Evolutionary conservation across 2,797 vertebrate genomes (phyloP).

Genomic region (Sparidentex hasta): DNA sequence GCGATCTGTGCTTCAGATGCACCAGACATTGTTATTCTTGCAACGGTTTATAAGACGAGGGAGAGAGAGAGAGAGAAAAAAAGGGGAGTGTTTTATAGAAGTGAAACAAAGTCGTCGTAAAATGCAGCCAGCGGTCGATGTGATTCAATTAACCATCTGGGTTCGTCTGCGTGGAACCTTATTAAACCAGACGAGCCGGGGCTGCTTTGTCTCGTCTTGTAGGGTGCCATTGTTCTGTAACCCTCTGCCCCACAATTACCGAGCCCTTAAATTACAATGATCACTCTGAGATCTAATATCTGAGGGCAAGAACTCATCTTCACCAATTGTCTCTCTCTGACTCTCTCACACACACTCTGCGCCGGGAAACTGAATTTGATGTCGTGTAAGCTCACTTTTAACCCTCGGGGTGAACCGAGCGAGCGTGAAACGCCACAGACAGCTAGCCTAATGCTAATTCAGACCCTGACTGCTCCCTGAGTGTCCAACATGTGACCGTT

Average conservation of each 20-base stretch:
- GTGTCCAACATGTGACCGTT: conserved; percentile 44
- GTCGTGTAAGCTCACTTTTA: conserved; percentile 7
- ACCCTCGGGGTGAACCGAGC: not conserved
- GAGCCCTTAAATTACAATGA: conserved; percentile 61
- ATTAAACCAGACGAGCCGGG: conserved; percentile 51
- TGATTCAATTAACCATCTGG: conserved; percentile 70
- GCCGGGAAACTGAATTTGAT: not conserved
- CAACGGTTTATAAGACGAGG: conserved; percentile 1
- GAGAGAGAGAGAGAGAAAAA: not conserved
- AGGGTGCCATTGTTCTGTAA: conserved; percentile 57
- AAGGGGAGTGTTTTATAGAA: conserved; percentile 24
- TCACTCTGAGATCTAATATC: conserved; percentile 60
- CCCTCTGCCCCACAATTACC: conserved; percentile 61
- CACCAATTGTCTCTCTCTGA: conserved; percentile 20
- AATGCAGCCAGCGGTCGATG: conserved; percentile 35
- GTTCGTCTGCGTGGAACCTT: conserved; percentile 45
- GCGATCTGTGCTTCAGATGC: not conserved
- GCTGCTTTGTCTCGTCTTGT: conserved; percentile 59
- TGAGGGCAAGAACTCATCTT: conserved; percentile 31
- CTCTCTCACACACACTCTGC: not conserved
- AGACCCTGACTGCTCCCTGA: not conserved
- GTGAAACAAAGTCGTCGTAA: conserved; percentile 27
- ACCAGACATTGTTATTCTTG: not conserved
- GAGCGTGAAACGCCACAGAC: conserved; percentile 5
- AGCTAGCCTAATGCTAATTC: conserved; percentile 6